Conservation (phyloP, 2,113 vertebrate genomes). For the Excalfactoria chinensis region DNA sequence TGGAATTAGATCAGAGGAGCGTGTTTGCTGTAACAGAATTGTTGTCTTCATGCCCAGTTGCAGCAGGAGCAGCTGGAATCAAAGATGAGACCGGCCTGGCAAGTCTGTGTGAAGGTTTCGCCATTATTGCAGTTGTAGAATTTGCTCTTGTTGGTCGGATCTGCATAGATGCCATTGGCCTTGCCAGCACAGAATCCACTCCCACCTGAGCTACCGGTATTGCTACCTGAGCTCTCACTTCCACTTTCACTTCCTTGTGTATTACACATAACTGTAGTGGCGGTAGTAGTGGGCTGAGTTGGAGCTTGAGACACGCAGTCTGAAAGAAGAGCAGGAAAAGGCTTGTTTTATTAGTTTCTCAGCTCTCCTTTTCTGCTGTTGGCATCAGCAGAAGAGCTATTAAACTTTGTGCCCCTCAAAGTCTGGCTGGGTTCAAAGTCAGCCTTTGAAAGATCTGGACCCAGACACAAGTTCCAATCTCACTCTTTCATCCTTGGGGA, state of each 20-base stretch:
- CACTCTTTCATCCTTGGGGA: not conserved
- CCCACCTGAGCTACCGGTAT: constrained; percentile 21
- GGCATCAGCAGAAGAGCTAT: not conserved
- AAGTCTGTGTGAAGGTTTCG: constrained; percentile 31
- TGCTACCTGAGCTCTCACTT: not conserved
- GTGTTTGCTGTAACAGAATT: accelerated
- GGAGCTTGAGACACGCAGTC: constrained; percentile 47
- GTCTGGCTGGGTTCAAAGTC: not conserved
- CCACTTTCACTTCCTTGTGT: not conserved
- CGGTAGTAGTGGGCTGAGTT: not conserved
- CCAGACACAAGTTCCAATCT: too few relatives aligned
- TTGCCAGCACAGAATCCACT: constrained; percentile 80
- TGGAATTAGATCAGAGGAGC: too few relatives aligned
- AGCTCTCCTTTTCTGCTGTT: not conserved
- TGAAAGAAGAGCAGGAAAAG: constrained; percentile 31
- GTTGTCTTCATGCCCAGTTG: constrained; percentile 66
- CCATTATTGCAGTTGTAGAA: constrained; percentile 77
- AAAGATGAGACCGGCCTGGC: constrained; percentile 66
- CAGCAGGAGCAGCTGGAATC: constrained; percentile 79
- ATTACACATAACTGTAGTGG: constrained; percentile 14
- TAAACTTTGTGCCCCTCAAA: not conserved
- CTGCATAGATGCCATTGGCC: constrained; percentile 74
- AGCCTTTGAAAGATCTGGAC: not conserved
- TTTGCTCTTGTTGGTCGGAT: constrained; percentile 66
- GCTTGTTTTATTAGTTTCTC: not conserved